phyloP scores from a whole-genome alignment of 2,888 invertebrate species.

The Epiblema foenella region DNA sequence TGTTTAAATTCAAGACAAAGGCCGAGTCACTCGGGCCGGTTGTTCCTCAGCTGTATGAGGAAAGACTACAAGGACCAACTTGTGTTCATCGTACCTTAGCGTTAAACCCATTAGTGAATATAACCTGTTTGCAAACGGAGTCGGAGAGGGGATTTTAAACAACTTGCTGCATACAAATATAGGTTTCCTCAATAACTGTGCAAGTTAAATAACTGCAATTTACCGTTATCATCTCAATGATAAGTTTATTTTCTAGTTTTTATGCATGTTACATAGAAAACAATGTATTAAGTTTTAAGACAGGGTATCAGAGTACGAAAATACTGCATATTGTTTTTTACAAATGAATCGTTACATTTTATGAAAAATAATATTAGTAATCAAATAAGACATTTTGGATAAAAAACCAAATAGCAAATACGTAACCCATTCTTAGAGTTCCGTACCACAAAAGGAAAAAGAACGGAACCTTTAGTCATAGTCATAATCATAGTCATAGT shows the following conservation, averaged over 20 bases:
- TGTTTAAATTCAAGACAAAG: not conserved
- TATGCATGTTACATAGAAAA: not conserved
- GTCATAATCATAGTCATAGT: no score
- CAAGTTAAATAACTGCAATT: not conserved
- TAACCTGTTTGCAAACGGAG: slow-evolving; percentile 9
- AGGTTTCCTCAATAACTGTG: not conserved
- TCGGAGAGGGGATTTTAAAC: slow-evolving; percentile 2
- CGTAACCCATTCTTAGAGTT: no score
- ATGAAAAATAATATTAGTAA: no score
- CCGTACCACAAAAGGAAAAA: no score
- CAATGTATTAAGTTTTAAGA: no score
- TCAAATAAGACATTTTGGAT: no score
- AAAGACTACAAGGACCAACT: not conserved
- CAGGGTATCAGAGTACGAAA: no score
- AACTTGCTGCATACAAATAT: not conserved
- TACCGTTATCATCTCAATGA: not conserved
- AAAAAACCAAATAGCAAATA: no score
- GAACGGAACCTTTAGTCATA: no score
- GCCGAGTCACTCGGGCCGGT: not conserved
- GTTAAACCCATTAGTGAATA: slow-evolving; percentile 18
- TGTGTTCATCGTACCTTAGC: slow-evolving; percentile 18
- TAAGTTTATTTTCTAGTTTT: not conserved
- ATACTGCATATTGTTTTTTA: no score
- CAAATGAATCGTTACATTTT: no score
- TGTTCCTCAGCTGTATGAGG: not conserved